Evolutionary conservation across 1,140 invertebrate species (phyloP).

Genomic region (Cydia strobilella): DNA sequence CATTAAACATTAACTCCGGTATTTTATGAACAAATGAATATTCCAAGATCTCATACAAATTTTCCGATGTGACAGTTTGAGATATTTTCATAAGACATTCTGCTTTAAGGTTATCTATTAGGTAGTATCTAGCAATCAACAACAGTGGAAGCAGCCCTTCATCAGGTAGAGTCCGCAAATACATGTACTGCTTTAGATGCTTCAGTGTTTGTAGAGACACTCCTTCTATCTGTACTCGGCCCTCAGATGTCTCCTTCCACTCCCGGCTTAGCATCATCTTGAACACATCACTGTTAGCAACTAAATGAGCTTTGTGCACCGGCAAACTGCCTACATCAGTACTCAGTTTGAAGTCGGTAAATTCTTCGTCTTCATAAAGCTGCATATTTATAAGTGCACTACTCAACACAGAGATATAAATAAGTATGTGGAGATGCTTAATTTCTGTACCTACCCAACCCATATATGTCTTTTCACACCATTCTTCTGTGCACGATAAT

Average conservation of each 20-base stretch:
- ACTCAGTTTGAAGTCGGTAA: constrained; percentile 49
- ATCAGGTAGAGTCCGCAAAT: constrained; percentile 44
- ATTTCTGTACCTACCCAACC: no score
- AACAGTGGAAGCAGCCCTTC: constrained; percentile 44
- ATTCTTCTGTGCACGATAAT: no score
- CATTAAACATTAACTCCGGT: neutral
- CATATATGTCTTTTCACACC: no score
- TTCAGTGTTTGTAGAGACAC: constrained; percentile 41
- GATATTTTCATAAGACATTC: constrained; percentile 34
- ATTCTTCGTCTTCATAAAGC: constrained; percentile 44
- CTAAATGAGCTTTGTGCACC: constrained; percentile 44
- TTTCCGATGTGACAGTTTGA: neutral
- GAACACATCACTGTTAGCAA: constrained; percentile 46
- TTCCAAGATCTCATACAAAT: neutral
- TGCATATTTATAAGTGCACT: neutral
- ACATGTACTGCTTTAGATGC: constrained; percentile 48
- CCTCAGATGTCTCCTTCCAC: constrained; percentile 46
- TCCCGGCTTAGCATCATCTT: constrained; percentile 44
- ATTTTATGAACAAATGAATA: neutral
- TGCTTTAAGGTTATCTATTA: constrained; percentile 49
- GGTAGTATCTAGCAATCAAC: constrained; percentile 45
- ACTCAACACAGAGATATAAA: no score
- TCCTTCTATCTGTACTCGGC: constrained; percentile 42
- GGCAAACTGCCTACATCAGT: constrained; percentile 46
- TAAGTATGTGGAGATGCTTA: no score